Evolutionary conservation across 2,797 vertebrate genomes (phyloP), one percentile per base, ranked within the genome.

Genomic region (Sebastes diploproa): DNA sequence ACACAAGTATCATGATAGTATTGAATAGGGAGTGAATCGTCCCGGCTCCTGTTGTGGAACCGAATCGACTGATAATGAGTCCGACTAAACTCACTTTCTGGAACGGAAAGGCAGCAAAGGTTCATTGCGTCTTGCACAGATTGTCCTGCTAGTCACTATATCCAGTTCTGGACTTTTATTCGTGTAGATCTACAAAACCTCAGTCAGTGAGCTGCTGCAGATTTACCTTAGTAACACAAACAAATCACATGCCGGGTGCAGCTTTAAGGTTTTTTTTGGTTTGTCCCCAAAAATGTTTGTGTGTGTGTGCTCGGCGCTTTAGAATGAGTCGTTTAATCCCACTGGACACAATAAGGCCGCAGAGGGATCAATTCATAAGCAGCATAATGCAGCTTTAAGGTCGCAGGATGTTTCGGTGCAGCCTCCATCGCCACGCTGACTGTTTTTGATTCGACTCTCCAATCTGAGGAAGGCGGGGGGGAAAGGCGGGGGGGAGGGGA

Each of bases 361-460:
- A 74, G 60, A 81, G 22, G 70, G 80, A 81, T 84, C 77, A 86
- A 63, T 89, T 77, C 69, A 77, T 81, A 87, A 82, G 79, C 75
- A 5, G 81, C 73, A 16, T 74, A 76, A 82, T 52, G 84, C 85
- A 76, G 87, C 56, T 81, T 77, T 70, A 54, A 60, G 75, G 78
- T 25, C 23, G 22, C 20, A 7, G 62, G 56, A 52, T 22, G 62
- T 34, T 56, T 71, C 27, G 0, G 46, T 20, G 11, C 50, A 4
- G 50, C 23, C 65, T 58, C 65, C 23, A 12, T 34, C 14, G 7
- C 32, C 5, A 5, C 3, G 27, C 36, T 6, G 65, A 27, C 14
- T 9, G 52, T 22, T 63, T 56, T 20, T 22, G 10, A 66, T 70
- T 20, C 7, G 42, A 76, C 30, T 32, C 30, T 32, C 4, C 74